Evolutionary conservation across 2,797 vertebrate species (phyloP), one percentile per base, ranked within the genome.

Genomic region (Melanotaenia pygmaea): DNA sequence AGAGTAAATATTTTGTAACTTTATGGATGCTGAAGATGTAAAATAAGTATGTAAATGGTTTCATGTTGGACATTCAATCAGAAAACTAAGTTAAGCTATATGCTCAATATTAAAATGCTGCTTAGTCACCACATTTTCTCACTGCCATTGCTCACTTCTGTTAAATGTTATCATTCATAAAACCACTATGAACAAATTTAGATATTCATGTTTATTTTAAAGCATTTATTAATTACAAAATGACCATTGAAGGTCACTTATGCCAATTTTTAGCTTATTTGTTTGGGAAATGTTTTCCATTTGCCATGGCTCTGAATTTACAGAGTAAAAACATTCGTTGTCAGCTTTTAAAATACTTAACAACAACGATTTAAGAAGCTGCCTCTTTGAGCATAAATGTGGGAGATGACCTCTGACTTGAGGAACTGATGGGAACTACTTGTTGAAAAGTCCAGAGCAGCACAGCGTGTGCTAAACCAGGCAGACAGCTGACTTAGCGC

Each of bases 401-500:
- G 9, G 14, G 43, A 40, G 50, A 60, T 45, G 43, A 32, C 32
- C 65, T 68, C 57, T 68, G 64, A 59, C 64, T 72, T 64, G 74
- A 82, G 79, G 38, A 82, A 59, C 18, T 28, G 73, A 68, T 90
- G 88, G 81, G 83, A 91, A 86, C 64, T 16, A 38, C 73, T 62
- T 8, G 1, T 28, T 10, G 34, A 76, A 77, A 57, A 65, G 70
- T 76, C 56, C 3, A 40, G 76, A 16, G 83, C 91, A 89, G 43
- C 47, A 45, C 79, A 90, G 83, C 83, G 37, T 93, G 85, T n/a
- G 80, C 83, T 93, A 87, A 93, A 59, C 72, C 76, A 61, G 77
- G 78, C 70, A 56, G 92, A 93, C 89, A 93, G 90, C 89, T 92
- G 89, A 93, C 86, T 94, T 90, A 91, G 89, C 91, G 78, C 84